These are phyloP conservation scores for Mamestra configurata DNA, from an alignment of 1,140 invertebrate species.

Conservation along the genomic window DNA sequence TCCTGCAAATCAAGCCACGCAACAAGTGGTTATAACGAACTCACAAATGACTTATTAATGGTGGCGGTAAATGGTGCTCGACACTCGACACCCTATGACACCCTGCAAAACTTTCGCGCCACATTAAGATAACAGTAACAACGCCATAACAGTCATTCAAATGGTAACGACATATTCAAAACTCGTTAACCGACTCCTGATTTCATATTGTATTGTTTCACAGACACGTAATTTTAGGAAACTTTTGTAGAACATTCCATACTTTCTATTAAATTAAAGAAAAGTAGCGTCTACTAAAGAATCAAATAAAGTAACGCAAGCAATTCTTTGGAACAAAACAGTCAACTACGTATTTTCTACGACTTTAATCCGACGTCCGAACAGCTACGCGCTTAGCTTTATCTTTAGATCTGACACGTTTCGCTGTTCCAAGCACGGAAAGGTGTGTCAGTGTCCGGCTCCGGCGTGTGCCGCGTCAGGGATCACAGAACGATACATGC, in stretches of 20 bases:
- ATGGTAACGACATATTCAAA: not conserved
- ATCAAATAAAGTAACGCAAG: too few species aligned
- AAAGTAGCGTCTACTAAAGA: too few species aligned
- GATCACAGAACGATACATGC: not conserved
- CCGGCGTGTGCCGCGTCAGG: not conserved
- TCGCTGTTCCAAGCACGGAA: not conserved
- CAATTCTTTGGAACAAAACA: not conserved
- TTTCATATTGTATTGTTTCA: too few species aligned
- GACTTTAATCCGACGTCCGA: not conserved
- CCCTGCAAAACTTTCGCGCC: too few species aligned
- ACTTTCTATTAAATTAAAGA: too few species aligned
- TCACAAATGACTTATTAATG: not conserved
- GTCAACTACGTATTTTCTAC: not conserved
- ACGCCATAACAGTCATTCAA: not conserved
- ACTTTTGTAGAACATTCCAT: too few species aligned
- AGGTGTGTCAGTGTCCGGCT: not conserved
- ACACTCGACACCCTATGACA: too few species aligned
- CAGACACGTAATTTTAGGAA: too few species aligned
- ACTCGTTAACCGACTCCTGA: too few species aligned
- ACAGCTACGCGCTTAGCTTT: not conserved
- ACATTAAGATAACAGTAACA: too few species aligned
- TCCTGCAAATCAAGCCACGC: not conserved
- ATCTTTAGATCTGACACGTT: not conserved
- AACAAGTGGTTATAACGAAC: not conserved
- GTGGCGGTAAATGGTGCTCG: too few species aligned